A percentile compares a stretch with the other conserved stretches of the same genome.
Conservation (phyloP, 2,113 vertebrate species). For the Tetrax tetrax region DNA sequence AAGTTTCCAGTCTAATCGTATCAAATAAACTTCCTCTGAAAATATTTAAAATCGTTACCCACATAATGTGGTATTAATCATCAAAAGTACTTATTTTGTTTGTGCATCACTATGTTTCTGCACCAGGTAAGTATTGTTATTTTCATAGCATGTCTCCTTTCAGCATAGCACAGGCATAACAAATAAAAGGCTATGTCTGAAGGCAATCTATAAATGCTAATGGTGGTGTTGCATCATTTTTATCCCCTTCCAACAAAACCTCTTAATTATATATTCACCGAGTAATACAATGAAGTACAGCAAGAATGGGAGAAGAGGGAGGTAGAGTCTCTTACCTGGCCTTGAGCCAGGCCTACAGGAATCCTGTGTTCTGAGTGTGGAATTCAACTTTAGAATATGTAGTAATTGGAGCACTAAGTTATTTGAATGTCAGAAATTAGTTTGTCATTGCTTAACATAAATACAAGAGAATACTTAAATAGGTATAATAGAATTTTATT, state of each 20-base stretch:
- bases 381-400: constrained; percentile 44
- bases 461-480: constrained; percentile 22
- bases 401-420: constrained; percentile 22
- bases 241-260: neutral
- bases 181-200: neutral
- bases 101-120: neutral
- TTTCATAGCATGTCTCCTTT: neutral
- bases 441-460: constrained; percentile 9
- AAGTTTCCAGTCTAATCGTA: neutral
- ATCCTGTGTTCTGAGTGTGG: neutral
- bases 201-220: neutral
- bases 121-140: neutral
- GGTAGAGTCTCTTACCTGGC: neutral
- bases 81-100: neutral
- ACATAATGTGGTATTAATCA: neutral
- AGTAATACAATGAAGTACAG: neutral
- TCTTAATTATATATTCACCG: constrained; percentile 2
- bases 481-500: neutral
- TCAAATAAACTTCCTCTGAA: neutral
- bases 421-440: constrained; percentile 43
- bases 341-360: neutral
- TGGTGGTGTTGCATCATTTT: neutral
- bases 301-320: neutral
- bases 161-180: neutral
- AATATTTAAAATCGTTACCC: neutral